phyloP scores from a whole-genome alignment of 2,113 vertebrate genomes.

The Centrocercus urophasianus region DNA sequence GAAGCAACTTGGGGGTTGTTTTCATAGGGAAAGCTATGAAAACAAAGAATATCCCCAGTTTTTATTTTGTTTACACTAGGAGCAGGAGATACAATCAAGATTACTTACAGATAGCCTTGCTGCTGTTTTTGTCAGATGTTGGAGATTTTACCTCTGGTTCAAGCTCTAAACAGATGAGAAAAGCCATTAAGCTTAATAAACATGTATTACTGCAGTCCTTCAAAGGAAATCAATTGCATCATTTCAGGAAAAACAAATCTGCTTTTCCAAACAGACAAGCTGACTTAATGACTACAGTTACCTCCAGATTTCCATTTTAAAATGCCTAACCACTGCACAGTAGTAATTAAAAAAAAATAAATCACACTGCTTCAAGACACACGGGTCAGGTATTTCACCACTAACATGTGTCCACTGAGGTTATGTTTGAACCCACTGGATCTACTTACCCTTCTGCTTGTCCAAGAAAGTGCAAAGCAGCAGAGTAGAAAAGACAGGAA shows the following conservation, averaged over 20 bases:
- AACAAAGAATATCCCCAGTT: background rate
- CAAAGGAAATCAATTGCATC: background rate
- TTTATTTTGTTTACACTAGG: background rate
- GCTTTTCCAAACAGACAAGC: background rate
- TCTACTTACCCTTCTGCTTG: background rate
- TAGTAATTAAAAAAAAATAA: background rate
- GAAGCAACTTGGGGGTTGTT: background rate
- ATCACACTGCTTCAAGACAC: background rate
- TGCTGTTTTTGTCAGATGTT: slow-evolving; percentile 83
- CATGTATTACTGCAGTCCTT: background rate
- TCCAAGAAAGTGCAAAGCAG: background rate
- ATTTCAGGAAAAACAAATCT: background rate
- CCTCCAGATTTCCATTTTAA: background rate
- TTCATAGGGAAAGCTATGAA: background rate
- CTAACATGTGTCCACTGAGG: background rate
- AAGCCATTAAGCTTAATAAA: background rate
- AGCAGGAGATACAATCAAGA: background rate
- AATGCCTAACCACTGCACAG: background rate
- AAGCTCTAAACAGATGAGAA: slow-evolving; percentile 76
- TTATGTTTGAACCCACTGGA: background rate
- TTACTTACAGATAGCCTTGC: slow-evolving; percentile 86
- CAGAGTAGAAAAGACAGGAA: background rate
- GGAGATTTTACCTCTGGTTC: slow-evolving; percentile 83
- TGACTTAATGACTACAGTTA: background rate
- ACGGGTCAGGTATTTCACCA: background rate